phyloP scores from a whole-genome alignment of 1,140 invertebrate species.

The Gryllus bimaculatus region DNA sequence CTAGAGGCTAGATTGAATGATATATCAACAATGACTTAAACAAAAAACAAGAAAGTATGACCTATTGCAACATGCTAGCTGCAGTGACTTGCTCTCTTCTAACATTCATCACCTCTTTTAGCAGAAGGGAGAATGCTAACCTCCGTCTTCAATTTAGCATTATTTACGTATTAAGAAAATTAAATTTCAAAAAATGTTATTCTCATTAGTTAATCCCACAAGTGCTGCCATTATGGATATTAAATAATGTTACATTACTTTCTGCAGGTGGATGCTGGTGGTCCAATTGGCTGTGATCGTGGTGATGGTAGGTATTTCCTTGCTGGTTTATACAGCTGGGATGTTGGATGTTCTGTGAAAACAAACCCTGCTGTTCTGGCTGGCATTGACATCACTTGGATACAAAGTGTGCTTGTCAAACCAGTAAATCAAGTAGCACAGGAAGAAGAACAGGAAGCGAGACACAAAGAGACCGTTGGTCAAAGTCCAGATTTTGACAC shows the following conservation, averaged over 20 bases:
- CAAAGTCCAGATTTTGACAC: slow-evolving; percentile 18
- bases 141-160: no score
- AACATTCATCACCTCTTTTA: no score
- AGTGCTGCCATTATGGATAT: no score
- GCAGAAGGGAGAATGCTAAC: no score
- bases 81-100: no score
- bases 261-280: slow-evolving; percentile 59
- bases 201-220: no score
- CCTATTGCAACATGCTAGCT: no score
- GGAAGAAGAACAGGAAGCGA: slow-evolving; percentile 6
- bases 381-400: slow-evolving; percentile 21
- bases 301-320: slow-evolving; percentile 56
- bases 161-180: no score
- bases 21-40: no score
- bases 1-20: no score
- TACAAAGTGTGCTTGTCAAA: slow-evolving; percentile 14
- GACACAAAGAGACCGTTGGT: neutral
- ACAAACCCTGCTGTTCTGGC: slow-evolving; percentile 15
- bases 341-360: slow-evolving; percentile 43
- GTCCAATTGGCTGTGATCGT: slow-evolving; percentile 64
- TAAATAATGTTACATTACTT: neutral
- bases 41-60: no score
- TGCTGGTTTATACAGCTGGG: slow-evolving; percentile 64
- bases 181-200: no score
- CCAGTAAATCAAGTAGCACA: slow-evolving; percentile 12